Evolutionary conservation across 2,888 invertebrate genomes (phyloP), one percentile per base, ranked within the genome.

Genomic region (Drosophila quinaria): DNA sequence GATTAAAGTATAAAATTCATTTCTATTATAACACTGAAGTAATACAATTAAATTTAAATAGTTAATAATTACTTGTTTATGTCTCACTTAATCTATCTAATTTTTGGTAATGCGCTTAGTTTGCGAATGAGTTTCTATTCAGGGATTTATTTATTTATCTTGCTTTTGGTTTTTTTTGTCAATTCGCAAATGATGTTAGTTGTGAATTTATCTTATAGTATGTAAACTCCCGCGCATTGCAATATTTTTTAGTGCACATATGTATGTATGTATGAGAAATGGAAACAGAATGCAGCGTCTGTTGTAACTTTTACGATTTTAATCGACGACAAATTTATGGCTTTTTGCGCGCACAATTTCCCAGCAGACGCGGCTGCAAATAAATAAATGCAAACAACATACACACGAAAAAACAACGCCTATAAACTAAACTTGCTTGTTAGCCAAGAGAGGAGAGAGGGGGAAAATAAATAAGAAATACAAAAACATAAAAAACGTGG

Each of bases 251-350:
- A 15, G 19, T 22, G 19, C 42, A 35, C 33, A 51, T 25, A 56
- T 35, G 25, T 29, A 64, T 37, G 67, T 25, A 51, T 35, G 25
- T 29, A 64, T 37, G 67, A 46, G 55, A 47, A 59, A 59, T 71
- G 76, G 46, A 37, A 47, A 19, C 37, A 8, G 47, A 77, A 41
- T 72, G 77, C 77, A 71, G 66, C 72, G 35, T 56, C 65, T 72
- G 77, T 70, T 76, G 64, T 41, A 77, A 73, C 75, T 79, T 82
- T 86, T 81, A 85, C 82, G 87, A 90, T 91, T 89, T 81, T 85
- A 90, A 90, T 91, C 90, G 82, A 42, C 60, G 62, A 72, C 51
- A 79, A 88, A 90, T 90, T 89, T 91, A 91, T 91, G 89, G 72
- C 78, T 72, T 81, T 87, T 59, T 75, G 55, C 61, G 72, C 69